Conservation (phyloP, 2,113 vertebrate genomes). For the Saimiri boliviensis region DNA sequence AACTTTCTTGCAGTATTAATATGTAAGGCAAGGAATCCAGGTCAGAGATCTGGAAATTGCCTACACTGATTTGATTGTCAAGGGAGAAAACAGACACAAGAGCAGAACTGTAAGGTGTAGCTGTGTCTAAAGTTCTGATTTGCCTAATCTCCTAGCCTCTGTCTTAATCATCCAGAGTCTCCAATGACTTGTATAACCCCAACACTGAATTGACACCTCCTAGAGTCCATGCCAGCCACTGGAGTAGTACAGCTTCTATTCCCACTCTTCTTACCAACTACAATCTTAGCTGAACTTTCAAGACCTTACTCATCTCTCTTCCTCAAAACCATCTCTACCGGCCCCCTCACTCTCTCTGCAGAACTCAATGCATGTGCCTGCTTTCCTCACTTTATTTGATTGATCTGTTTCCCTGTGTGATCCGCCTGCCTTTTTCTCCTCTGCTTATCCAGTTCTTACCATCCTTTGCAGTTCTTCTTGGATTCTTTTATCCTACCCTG, state of each 20-base stretch:
- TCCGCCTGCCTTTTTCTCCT: constrained; percentile 7
- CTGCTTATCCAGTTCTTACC: constrained; percentile 57
- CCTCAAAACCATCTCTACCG: not conserved
- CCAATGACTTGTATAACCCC: not conserved
- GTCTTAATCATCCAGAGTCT: not conserved
- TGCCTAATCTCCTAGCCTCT: not conserved
- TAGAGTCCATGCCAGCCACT: not conserved
- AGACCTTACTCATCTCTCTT: not conserved
- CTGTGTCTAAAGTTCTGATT: not conserved
- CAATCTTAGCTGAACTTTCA: not conserved
- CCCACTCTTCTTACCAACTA: not conserved
- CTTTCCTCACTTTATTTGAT: not conserved
- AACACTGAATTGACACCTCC: not conserved
- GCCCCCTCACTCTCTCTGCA: not conserved
- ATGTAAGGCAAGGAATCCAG: not conserved
- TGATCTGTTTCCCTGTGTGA: not conserved
- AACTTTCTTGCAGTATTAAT: constrained; percentile 19
- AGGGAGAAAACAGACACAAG: not conserved
- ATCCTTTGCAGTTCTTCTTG: constrained; percentile 69
- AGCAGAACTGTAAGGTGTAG: not conserved
- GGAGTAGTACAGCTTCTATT: not conserved
- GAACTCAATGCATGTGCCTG: not conserved
- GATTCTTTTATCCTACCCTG: constrained; percentile 59
- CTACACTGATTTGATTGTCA: not conserved
- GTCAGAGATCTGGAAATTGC: not conserved